Evolutionary conservation across 2,888 invertebrate species (phyloP), one percentile per base, ranked within the genome.

Genomic region (Enchytraeus crypticus): DNA sequence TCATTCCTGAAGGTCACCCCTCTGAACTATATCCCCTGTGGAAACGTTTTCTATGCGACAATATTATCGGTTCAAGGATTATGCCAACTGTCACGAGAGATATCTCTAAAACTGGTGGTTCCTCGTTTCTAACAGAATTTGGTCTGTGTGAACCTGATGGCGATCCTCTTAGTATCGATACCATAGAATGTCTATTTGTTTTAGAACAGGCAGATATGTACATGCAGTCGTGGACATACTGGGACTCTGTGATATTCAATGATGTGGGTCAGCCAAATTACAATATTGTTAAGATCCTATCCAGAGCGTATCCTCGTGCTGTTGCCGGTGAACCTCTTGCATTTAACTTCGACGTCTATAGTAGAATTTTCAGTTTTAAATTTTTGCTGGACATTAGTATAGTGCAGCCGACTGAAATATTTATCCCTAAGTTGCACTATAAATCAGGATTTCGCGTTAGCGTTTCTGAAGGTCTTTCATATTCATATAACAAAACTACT

Each of bases 141-240:
- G 73, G 73, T 14, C 55, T 68, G 5, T 73, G 73, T 57, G 63
- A 59, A 8, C 69, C 71, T 1, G 66, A 70, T 49, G 67, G 65
- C n/a, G 38, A 63, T 27, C 49, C 59, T 2, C 49, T 55, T 29
- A 62, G 67, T 27, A 57, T 63, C 3, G 64, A 64, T 51, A 68
- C 68, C 11, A 51, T 66, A 3, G 72, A 72, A 53, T 72, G 72
- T 57, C 61, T 67, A 8, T 63, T 60, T 18, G 67, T 72, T 8
- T 53, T 73, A 64, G 32, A 61, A 30, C 54, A 49, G 38, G 66
- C 72, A 2, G 73, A 73, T 58, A 55, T 62, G n/a, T 43, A 63
- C 60, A 58, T 70, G 21, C 70, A 71, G 55, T 73, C 73, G 27
- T 73, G 73, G 72, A 71, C 71, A 1, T 73, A 71, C 63, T 73